Evolutionary conservation across 2,888 invertebrate species (phyloP).

Genomic region (Rutpela maculata): DNA sequence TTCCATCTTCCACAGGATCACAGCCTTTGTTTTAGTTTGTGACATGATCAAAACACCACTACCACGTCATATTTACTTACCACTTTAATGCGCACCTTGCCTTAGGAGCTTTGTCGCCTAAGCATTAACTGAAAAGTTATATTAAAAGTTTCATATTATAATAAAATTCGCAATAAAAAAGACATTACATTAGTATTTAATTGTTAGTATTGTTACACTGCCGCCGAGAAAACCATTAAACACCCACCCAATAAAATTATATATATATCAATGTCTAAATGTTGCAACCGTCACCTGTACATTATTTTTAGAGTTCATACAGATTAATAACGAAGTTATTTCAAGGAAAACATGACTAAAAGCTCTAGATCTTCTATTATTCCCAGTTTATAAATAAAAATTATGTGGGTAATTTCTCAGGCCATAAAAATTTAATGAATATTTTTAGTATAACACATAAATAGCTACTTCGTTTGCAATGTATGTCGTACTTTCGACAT

Average conservation of each 20-base stretch:
- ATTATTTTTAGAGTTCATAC: not conserved
- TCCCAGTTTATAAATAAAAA: slow-evolving; percentile 14
- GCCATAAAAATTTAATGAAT: slow-evolving; percentile 6
- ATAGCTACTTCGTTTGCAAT: not conserved
- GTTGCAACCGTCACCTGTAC: slow-evolving; percentile 2
- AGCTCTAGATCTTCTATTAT: not conserved
- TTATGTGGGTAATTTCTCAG: not conserved
- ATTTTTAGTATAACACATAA: not conserved
- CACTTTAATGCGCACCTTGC: too few species aligned
- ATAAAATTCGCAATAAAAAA: too few species aligned
- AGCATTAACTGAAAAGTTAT: too few species aligned
- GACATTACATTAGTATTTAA: not conserved
- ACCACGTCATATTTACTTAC: too few species aligned
- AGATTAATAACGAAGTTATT: not conserved
- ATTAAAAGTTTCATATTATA: too few species aligned
- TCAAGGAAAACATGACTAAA: not conserved
- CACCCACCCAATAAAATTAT: not conserved
- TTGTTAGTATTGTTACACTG: not conserved
- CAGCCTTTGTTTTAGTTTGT: too few species aligned
- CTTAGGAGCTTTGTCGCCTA: too few species aligned
- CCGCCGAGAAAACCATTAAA: not conserved
- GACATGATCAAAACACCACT: too few species aligned
- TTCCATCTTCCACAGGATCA: too few species aligned
- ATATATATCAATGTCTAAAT: not conserved
- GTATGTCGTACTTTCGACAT: too few species aligned